A percentile compares a stretch with the other conserved stretches of the same genome.
Conservation (phyloP, 1,140 invertebrate genomes). For the Drosophila insularis region DNA sequence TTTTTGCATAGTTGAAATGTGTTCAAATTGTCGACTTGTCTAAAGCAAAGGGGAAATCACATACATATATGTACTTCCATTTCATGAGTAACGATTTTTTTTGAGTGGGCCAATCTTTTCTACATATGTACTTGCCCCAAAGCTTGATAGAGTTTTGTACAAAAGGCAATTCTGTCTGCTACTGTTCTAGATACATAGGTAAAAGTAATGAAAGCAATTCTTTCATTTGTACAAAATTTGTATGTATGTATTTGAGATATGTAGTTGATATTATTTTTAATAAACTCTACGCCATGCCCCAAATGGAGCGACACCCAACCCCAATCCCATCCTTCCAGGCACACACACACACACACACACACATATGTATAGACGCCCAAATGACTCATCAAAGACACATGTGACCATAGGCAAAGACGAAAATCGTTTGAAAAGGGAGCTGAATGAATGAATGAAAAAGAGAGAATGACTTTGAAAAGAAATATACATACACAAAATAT, state of each 20-base stretch:
- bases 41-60: too few relatives aligned
- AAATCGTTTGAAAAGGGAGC: conserved; percentile 12
- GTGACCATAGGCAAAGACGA: conserved; percentile 49
- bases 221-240: too few relatives aligned
- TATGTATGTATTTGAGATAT: background rate
- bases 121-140: too few relatives aligned
- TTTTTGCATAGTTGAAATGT: too few relatives aligned
- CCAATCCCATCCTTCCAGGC: background rate
- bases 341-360: background rate
- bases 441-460: conserved; percentile 14
- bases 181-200: too few relatives aligned
- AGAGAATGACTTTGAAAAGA: conserved; percentile 23
- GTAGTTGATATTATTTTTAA: conserved; percentile 6
- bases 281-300: conserved; percentile 4
- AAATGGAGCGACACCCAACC: background rate
- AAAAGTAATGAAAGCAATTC: too few relatives aligned
- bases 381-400: conserved; percentile 75
- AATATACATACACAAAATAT: conserved; percentile 38
- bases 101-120: too few relatives aligned
- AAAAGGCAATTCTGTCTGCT: too few relatives aligned
- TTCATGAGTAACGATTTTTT: too few relatives aligned
- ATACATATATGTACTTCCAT: too few relatives aligned
- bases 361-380: conserved; percentile 2
- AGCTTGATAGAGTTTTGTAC: too few relatives aligned
- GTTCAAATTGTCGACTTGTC: too few relatives aligned